Base-by-base conservation (phyloP, 1,140 invertebrate species). In the Tetramorium simillimum region DNA sequence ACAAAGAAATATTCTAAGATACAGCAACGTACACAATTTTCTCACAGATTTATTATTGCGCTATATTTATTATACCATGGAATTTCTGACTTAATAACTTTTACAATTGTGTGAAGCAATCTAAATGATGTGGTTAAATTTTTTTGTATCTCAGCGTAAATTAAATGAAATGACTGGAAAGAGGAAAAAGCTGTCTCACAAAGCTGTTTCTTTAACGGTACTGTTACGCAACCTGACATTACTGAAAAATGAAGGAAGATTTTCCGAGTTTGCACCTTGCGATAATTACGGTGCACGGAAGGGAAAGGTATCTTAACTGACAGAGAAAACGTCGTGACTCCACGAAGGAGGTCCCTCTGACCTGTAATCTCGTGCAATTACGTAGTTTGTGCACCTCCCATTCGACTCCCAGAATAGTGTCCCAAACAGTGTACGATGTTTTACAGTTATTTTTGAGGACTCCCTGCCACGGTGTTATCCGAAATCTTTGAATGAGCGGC, bases 201-300 rank as follows among this genome's bases (percentile, higher is more conserved):
- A 14, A 80, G 40, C 56, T 43, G 53, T 78, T 58, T 69, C 58
- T 84, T 82, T 88, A 86, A 90, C 37, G 43, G 33, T 7, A 43
- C n/a, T 70, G 46, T 63, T 77, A 86, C 40, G 53, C 51, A 93
- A 87, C 86, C 88, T 89, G 53, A 46, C 28, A 93, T 93, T 92
- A 92, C 43, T 53, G 63, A 88, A 86, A 91, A 75, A 70, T 73
- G 58, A 5, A 86, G 85, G 86, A 89, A 91, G 81, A 93, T 93
- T 93, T 93, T 92, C 90, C 89, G 87, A 91, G 87, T 93, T 93
- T 93, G 93, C 93, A 93, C 93, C 93, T 94, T 93, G 91, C 89
- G 88, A 69, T 93, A 93, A 93, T 94, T 93, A 92, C 72, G 80
- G 85, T 80, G n/a, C 43, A 51, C 67, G 37, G 65, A 86, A 76